Base-by-base conservation (phyloP, 1,140 invertebrate genomes). In the Pogonus chalceus region DNA sequence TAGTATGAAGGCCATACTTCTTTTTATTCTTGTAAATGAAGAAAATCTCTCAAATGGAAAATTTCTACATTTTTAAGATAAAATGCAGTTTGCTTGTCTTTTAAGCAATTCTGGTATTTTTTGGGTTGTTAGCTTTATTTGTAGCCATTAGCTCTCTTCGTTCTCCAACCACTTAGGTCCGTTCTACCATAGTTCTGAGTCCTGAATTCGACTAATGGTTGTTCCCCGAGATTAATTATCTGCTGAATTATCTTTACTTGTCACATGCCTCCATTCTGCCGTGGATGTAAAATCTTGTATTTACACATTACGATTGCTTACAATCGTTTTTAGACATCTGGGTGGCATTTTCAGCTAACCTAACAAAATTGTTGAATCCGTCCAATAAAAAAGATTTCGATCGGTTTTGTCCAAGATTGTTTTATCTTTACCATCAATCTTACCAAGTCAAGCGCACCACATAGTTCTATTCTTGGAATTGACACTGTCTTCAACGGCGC, bases 401-500 rank as follows among this genome's bases (percentile, higher is more conserved):
- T 56, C 69, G 65, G 0, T 60, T 14, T 35, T 21, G 12, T 55
- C 54, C 16, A 65, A 53, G 23, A 56, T 23, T 0, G 23, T 23
- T 9, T 14, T 35, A 23, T 65, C 49, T 31, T 53, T 57, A 1
- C 57, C 16, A 63, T 47, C 43, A 70, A 48, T 12, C 54, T 48
- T 47, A 65, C 58, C 7, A 62, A 52, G 7, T 73, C 18, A 20
- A 65, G 22, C 0, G 72, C 71, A 16, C 56, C 74, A 23, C 60
- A 67, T 0, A 76, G 56, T 61, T 76, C 74, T 20, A 75, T 51
- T 48, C 69, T 35, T 0, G 70, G 69, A 21, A 75, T 62, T 4
- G 70, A 59, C 0, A 66, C 51, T 22, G 37, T 46, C 55, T 71
- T 68, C 3, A 66, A 16, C 7, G 72, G 70, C 10, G 71, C 62